Evolutionary conservation across 2,888 invertebrate species (phyloP), one percentile per base, ranked within the genome.

Genomic region (Tupiocoris notatus): DNA sequence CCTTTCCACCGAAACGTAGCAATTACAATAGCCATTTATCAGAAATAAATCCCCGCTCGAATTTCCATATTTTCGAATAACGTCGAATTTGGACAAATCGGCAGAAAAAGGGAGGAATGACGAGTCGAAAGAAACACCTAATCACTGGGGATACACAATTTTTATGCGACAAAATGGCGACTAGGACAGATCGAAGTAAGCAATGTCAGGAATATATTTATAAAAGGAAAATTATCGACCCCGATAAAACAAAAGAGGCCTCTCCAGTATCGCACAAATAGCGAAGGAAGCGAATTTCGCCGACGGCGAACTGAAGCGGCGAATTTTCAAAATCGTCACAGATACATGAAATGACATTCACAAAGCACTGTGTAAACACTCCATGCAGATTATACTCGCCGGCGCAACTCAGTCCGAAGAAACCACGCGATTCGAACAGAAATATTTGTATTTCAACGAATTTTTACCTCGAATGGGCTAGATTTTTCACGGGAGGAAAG

Each of bases 361-460:
- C 63, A 77, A 78, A 79, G 77, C 80, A 81, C 80, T 79, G 79
- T 80, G 80, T 81, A 81, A 81, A 80, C 80, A 80, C 78, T 79
- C 77, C 76, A 76, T 78, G 75, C 68, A 73, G 58, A 16, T 67
- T 57, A 39, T 20, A 18, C 56, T 62, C 39, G 73, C 73, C 73
- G 73, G 73, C 73, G 73, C 16, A 61, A 18, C 54, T 25, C 17
- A 21, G 12, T 24, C 64, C 54, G 75, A 56, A 18, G 56, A 70
- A 77, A 56, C n/a, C n/a, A n/a, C n/a, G n/a, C n/a, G n/a, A n/a
- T 39, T 39, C 6, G 39, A 3, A 12, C 6, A 39, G 39, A 39
- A 39, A 39, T 39, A 39, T 7, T 39, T 12, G 39, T 9, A 20
- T n/a, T n/a, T 20, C 7, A 59, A 59, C 6, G 16, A 59, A 59